phyloP scores from a whole-genome alignment of 2,113 vertebrate species.

The Ammodytes dubius region DNA sequence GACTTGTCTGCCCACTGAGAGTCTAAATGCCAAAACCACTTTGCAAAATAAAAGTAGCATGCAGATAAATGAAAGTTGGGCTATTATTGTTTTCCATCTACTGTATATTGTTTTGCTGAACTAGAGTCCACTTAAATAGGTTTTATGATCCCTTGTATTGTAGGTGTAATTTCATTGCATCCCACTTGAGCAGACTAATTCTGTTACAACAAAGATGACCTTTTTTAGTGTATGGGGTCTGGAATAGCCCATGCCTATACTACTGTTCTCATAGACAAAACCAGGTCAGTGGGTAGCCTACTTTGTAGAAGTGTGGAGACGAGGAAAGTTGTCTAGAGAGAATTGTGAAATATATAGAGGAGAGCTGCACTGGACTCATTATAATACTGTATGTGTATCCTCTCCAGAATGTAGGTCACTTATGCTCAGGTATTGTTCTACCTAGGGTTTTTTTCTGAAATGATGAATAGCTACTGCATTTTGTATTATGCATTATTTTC shows the following conservation, averaged over 20 bases:
- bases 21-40: not conserved
- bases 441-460: not conserved
- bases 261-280: slow-evolving; percentile 19
- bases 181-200: not conserved
- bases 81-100: no score
- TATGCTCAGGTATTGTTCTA: not conserved
- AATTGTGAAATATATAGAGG: slow-evolving; percentile 21
- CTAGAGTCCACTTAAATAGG: not conserved
- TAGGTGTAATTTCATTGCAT: not conserved
- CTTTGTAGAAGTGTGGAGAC: slow-evolving; percentile 12
- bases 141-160: not conserved
- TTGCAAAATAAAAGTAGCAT: not conserved
- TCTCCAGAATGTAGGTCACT: slow-evolving; percentile 12
- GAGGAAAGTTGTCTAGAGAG: slow-evolving; percentile 23
- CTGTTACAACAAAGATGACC: not conserved
- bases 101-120: not conserved
- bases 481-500: not conserved
- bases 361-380: slow-evolving; percentile 14
- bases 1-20: no score
- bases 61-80: not conserved
- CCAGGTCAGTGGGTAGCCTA: slow-evolving; percentile 26
- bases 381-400: not conserved
- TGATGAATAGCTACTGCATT: not conserved
- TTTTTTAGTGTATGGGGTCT: not conserved
- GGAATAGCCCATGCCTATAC: not conserved